Evolutionary conservation across 2,888 invertebrate species (phyloP).

Genomic region (Lysandra bellargus): DNA sequence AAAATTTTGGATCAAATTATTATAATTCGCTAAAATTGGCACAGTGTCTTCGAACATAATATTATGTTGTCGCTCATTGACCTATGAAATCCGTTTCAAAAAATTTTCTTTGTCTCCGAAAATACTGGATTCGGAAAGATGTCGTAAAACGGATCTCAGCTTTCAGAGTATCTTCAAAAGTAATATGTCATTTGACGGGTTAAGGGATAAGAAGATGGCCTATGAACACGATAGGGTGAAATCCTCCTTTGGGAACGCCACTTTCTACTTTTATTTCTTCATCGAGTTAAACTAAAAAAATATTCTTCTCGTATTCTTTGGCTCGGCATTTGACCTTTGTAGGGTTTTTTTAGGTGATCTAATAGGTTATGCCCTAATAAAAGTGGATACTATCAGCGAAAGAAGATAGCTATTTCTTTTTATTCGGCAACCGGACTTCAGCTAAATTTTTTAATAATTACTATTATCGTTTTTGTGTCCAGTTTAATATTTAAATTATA

Average conservation of each 20-base stretch:
- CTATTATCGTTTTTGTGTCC: too few relatives aligned
- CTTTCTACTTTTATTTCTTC: conserved; percentile 25
- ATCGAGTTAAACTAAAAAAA: conserved; percentile 16
- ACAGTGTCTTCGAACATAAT: too few relatives aligned
- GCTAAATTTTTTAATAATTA: too few relatives aligned
- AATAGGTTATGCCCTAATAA: too few relatives aligned
- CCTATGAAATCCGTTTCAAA: conserved; percentile 4
- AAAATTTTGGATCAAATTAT: neutral
- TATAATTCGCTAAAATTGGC: neutral
- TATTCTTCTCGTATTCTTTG: neutral
- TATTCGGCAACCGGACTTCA: too few relatives aligned
- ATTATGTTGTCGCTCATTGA: neutral
- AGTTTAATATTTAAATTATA: too few relatives aligned
- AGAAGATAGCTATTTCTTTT: too few relatives aligned
- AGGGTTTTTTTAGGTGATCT: too few relatives aligned
- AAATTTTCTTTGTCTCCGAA: conserved; percentile 1
- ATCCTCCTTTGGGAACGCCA: conserved; percentile 13
- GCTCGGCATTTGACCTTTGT: too few relatives aligned
- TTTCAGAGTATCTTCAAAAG: conserved; percentile 30
- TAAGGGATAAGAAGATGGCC: conserved; percentile 32
- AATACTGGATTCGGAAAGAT: conserved; percentile 23
- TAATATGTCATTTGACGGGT: conserved; percentile 35
- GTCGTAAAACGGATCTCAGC: conserved; percentile 31
- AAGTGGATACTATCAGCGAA: too few relatives aligned
- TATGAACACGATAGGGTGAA: conserved; percentile 25